phyloP scores from a whole-genome alignment of 2,797 vertebrate species.

The Megalops cyprinoides region DNA sequence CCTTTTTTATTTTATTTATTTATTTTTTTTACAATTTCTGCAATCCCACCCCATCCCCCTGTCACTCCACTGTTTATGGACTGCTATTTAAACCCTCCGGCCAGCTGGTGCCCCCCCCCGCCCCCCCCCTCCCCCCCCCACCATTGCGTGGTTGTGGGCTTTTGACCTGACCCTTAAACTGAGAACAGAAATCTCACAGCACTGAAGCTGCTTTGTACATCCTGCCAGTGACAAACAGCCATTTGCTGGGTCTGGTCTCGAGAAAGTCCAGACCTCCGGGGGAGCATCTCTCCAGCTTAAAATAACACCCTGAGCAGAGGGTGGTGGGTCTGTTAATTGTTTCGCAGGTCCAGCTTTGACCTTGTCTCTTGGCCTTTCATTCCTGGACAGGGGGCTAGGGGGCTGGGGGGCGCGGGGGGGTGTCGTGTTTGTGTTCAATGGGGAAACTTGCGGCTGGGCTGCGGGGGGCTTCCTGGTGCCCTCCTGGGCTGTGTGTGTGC shows the following conservation, averaged over 20 bases:
- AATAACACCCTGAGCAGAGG: conserved; percentile 35
- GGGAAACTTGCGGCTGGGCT: too few species aligned
- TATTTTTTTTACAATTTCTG: conserved; percentile 31
- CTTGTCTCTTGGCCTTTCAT: conserved; percentile 22
- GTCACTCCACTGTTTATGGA: conserved; percentile 20
- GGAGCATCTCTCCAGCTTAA: conserved; percentile 37
- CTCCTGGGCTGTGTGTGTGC: conserved; percentile 5
- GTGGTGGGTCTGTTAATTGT: conserved; percentile 35
- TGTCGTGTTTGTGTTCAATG: neutral
- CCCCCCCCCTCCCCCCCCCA: conserved; percentile 31
- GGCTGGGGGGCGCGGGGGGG: conserved; percentile 47
- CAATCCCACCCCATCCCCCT: too few species aligned
- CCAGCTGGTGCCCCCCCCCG: conserved; percentile 26
- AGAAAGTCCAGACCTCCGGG: conserved; percentile 15
- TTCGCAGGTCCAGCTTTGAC: conserved; percentile 31
- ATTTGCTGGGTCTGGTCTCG: conserved; percentile 43
- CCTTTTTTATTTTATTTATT: conserved; percentile 22
- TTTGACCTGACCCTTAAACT: conserved; percentile 42
- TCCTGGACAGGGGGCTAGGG: conserved; percentile 51
- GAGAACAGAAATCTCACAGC: conserved; percentile 18
- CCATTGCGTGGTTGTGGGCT: conserved; percentile 17
- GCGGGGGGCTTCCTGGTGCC: neutral
- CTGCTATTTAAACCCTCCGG: conserved; percentile 27
- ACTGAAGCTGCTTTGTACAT: conserved; percentile 31
- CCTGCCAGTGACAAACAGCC: conserved; percentile 34